Base-by-base conservation (phyloP, 37 sponge, comb jelly and placozoan genomes). In the Chondrilla cf. caribensis region DNA sequence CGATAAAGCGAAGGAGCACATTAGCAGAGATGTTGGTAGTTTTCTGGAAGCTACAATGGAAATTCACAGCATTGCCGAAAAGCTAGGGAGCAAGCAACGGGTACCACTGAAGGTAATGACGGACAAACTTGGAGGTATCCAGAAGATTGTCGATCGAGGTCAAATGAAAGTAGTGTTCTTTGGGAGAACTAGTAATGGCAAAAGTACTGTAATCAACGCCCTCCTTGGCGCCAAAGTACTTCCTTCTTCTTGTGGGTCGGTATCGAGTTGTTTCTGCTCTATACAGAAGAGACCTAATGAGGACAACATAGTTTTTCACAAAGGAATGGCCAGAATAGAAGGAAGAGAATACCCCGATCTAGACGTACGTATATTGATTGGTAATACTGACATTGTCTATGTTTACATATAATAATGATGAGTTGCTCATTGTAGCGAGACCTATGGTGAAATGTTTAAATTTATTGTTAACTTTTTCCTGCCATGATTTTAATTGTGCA, bases 131-230 rank as follows among this genome's bases (percentile, higher is more conserved):
- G 58, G 24, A 2, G 89, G 86, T 7, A 96, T 96, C 32, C 67
- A 77, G 77, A 84, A 93, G 28, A 82, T 96, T 2, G 47, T 93
- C 31, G 54, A 76, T 33, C 79, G 93, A 6, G 87, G 87, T 79
- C 91, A 93, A 54, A 96, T 96, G 97, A 96, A 96, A 84, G 94
- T 97, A 11, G 95, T 85, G 0, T 97, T 97, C 83, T 97, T 97
- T 81, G 98, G 98, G 9, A 93, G 98, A 0, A 97, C 98, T 22
- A 90, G 92, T 55, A 97, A 97, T 54, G 98, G 98, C 21, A 97
- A 97, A 89, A 97, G 98, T 82, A 91, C 93, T 0, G 93, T 90
- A 9, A 89, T 97, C 77, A 97, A 97, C 80, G 91, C 95, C 9
- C 97, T 97, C 84, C 87, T 97, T 26, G 84, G 66, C 1, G 87